Conservation (phyloP, 2,113 vertebrate species). For the Mirounga angustirostris region DNA sequence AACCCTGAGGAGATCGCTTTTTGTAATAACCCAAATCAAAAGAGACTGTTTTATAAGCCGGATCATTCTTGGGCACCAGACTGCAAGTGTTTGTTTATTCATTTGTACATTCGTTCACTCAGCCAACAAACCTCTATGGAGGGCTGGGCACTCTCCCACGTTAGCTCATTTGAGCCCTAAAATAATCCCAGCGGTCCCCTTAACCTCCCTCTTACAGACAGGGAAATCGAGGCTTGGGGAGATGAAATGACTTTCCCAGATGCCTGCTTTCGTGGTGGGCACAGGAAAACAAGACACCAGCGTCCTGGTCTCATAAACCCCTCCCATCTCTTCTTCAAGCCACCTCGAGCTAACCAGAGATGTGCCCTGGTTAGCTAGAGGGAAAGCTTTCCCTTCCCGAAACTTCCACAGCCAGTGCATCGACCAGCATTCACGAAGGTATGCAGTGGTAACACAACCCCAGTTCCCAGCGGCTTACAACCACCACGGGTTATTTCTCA, state of each 20-base stretch:
- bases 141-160: no score
- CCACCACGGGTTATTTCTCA: neutral
- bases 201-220: neutral
- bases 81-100: neutral
- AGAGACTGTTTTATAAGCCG: neutral
- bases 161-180: neutral
- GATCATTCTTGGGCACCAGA: neutral
- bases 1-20: neutral
- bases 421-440: neutral
- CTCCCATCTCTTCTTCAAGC: neutral
- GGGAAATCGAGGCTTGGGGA: neutral
- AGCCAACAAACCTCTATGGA: neutral
- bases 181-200: neutral
- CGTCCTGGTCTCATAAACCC: rapidly evolving
- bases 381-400: neutral
- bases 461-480: rapidly evolving
- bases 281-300: no score
- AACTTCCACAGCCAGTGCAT: neutral
- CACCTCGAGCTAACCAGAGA: neutral
- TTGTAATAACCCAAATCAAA: neutral
- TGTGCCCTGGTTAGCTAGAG: no score
- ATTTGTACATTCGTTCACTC: neutral
- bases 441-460: neutral
- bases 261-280: neutral
- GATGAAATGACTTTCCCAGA: neutral